Evolutionary conservation across 1,140 invertebrate species (phyloP).

Genomic region (Apis dorsata): DNA sequence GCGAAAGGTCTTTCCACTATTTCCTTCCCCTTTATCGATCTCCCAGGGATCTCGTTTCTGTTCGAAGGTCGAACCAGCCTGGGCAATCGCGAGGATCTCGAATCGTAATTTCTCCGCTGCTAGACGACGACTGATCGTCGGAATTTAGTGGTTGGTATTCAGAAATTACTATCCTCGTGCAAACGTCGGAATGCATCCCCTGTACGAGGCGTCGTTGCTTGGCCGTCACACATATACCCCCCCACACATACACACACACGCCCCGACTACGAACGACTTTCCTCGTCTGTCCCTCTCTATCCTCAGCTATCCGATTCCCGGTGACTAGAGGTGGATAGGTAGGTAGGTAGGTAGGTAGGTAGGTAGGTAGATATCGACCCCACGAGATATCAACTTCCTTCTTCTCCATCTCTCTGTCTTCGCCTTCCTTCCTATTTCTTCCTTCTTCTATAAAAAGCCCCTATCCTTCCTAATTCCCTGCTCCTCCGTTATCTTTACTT

Average conservation of each 20-base stretch:
- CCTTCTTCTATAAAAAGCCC: constrained; percentile 26
- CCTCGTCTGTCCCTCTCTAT: constrained; percentile 59
- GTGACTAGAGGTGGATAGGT: constrained; percentile 51
- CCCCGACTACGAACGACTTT: constrained; percentile 11
- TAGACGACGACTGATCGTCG: constrained; percentile 15
- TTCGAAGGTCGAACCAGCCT: constrained; percentile 21
- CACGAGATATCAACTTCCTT: not conserved
- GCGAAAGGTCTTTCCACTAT: not conserved
- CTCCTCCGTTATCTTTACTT: not conserved
- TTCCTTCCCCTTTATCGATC: constrained; percentile 13
- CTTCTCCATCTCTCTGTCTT: not conserved
- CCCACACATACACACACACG: not conserved
- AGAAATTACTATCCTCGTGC: constrained; percentile 40
- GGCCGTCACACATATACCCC: not conserved
- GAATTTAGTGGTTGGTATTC: constrained; percentile 36
- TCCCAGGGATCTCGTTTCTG: not conserved
- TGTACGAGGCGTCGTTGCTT: constrained; percentile 25
- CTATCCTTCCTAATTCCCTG: constrained; percentile 5
- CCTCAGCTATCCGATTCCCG: constrained; percentile 67
- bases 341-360: too few relatives aligned
- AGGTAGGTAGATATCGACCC: not conserved
- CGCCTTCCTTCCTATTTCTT: not conserved
- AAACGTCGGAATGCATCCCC: constrained; percentile 32
- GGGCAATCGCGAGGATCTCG: constrained; percentile 29
- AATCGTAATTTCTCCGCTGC: constrained; percentile 29